Conservation (phyloP, 2,113 vertebrate genomes). For the Thalassarche chlororhynchos region DNA sequence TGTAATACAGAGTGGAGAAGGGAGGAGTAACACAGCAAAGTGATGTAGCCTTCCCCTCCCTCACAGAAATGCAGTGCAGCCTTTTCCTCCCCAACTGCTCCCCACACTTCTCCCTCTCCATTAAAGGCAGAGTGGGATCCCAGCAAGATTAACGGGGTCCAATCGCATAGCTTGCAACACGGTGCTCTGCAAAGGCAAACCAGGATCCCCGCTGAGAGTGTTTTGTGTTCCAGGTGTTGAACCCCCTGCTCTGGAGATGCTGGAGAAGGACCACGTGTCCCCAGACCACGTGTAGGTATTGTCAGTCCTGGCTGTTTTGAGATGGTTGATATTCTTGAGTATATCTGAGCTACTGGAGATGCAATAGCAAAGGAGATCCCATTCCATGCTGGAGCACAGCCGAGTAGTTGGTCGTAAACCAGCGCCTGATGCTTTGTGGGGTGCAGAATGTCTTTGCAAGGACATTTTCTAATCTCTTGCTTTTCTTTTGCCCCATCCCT, state of each 20-base stretch:
- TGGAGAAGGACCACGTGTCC: constrained; percentile 82
- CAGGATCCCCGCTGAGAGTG: background rate
- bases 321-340: background rate
- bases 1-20: background rate
- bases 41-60: background rate
- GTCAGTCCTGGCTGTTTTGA: background rate
- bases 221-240: constrained; percentile 66
- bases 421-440: background rate
- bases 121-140: background rate
- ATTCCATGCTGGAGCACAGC: background rate
- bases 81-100: background rate
- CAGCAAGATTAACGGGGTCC: background rate
- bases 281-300: constrained; percentile 76
- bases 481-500: background rate
- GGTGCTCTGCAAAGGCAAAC: background rate
- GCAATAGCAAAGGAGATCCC: background rate
- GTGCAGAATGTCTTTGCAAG: background rate
- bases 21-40: background rate
- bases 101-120: background rate
- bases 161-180: background rate
- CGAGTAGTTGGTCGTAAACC: background rate
- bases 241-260: constrained; percentile 55
- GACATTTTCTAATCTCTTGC: background rate
- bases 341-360: background rate
- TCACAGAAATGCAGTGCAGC: background rate